Evolutionary conservation across 2,113 vertebrate species (phyloP), one percentile per base, ranked within the genome.

Genomic region (Ailurus styani): DNA sequence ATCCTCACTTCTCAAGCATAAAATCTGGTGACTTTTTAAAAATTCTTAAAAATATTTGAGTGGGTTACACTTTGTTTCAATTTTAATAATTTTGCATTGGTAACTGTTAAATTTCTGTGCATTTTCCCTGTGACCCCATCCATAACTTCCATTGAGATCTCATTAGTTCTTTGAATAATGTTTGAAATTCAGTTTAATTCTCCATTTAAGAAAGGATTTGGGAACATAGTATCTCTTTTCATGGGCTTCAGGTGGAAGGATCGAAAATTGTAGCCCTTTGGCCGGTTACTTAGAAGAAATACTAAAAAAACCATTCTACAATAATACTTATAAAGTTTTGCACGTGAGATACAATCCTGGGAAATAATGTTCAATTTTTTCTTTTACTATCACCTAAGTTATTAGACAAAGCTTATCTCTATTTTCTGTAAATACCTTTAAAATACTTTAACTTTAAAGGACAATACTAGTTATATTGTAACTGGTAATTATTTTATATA

Each of bases 121-220:
- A 50, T 72, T 75, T 95, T 78, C 45, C 31, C 40, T n/a, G 6
- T 40, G 12, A 34, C 50, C 4, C 17, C 21, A 6, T 42, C 14
- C 17, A 37, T 88, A 81, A 55, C 12, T 73, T 68, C 34, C 60
- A 79, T 3, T 66, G 79, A 83, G 34, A 7, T 83, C 10, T 42
- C 25, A 50, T 87, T 83, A 91, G n/a, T 6, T 54, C 27, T 90
- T 83, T 83, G 42, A 93, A 84, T 81, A 79, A 68, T 45, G 5
- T 84, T 87, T 87, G 55, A 89, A 83, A 95, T 77, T 95, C 42
- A 60, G 13, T 77, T 88, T 42, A 94, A 73, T 87, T 89, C 42
- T 91, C 27, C 34, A 52, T 21, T 68, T 89, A 55, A 40, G 9
- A 77, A 91, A 89, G 13, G 21, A 57, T 91, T 75, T 90, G 68